phyloP scores from a whole-genome alignment of 2,888 invertebrate species.

The Diaperis boleti region DNA sequence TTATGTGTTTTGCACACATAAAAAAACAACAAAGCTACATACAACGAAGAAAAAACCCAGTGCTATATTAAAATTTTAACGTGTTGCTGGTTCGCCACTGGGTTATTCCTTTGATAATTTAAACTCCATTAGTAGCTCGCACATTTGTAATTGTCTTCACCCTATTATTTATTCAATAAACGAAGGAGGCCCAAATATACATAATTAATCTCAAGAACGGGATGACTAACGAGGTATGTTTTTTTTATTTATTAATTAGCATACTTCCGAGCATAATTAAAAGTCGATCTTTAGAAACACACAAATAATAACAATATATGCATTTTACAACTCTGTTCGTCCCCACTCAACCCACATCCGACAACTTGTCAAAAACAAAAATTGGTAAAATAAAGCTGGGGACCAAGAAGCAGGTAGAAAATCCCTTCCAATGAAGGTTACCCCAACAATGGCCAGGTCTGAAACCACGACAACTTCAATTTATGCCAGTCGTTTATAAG shows the following conservation, averaged over 20 bases:
- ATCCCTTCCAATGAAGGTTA: slow-evolving; percentile 51
- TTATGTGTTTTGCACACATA: too few species aligned
- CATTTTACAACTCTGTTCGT: slow-evolving; percentile 28
- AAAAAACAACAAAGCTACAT: too few species aligned
- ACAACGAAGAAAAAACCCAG: too few species aligned
- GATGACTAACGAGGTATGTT: slow-evolving; percentile 18
- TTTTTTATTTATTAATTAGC: slow-evolving; percentile 48
- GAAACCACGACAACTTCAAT: slow-evolving; percentile 52
- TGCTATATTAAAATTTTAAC: slow-evolving; percentile 22
- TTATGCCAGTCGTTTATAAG: slow-evolving; percentile 56
- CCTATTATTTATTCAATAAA: slow-evolving; percentile 38
- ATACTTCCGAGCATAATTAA: slow-evolving; percentile 49
- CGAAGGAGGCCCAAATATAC: slow-evolving; percentile 25
- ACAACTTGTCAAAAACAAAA: slow-evolving; percentile 55
- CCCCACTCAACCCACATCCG: slow-evolving; percentile 41
- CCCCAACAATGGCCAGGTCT: slow-evolving; percentile 53
- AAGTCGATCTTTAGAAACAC: slow-evolving; percentile 34
- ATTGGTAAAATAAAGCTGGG: slow-evolving; percentile 45
- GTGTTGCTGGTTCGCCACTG: slow-evolving; percentile 16
- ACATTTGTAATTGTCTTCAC: slow-evolving; percentile 31
- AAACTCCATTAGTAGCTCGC: slow-evolving; percentile 32
- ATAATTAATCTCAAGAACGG: slow-evolving; percentile 32
- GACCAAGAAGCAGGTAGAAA: slow-evolving; percentile 51
- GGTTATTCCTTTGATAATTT: slow-evolving; percentile 37
- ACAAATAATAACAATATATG: slow-evolving; percentile 23